Percentiles rank a stretch among this genome's conserved stretches.
phyloP scores from a whole-genome alignment of 2,888 invertebrate species.

The Polylopha cassiicola region DNA sequence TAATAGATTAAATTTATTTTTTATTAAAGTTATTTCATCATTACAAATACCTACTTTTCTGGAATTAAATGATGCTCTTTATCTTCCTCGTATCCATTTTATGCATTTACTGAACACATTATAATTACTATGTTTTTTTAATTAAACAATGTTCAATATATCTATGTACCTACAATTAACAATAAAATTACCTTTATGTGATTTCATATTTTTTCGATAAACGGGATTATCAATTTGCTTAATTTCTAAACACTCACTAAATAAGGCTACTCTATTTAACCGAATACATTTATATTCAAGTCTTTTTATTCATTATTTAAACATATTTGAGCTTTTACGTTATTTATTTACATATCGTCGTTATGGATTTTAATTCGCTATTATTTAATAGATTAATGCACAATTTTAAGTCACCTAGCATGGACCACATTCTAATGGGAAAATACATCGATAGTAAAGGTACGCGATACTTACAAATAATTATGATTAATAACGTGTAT shows the following conservation, averaged over 20 bases:
- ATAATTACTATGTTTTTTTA: conserved; percentile 41
- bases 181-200: conserved; percentile 39
- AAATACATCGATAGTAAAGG: conserved; percentile 31
- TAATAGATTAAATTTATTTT: conserved; percentile 1
- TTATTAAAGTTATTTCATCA: too few species aligned
- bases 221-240: conserved; percentile 36
- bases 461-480: conserved; percentile 26
- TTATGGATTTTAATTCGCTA: conserved; percentile 49
- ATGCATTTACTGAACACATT: conserved; percentile 61
- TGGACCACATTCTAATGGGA: conserved; percentile 73
- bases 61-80: too few species aligned
- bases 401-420: conserved; percentile 74
- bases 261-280: conserved; percentile 58
- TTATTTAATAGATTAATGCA: conserved; percentile 69
- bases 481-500: conserved; percentile 27
- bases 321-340: conserved; percentile 72
- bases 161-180: conserved; percentile 43
- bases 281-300: conserved; percentile 62
- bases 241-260: conserved; percentile 54
- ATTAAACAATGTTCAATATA: conserved; percentile 42
- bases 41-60: too few species aligned
- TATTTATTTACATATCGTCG: conserved; percentile 60
- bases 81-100: conserved; percentile 8
- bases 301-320: conserved; percentile 62
- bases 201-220: conserved; percentile 43